Evolutionary conservation across 2,113 vertebrate species (phyloP).

Genomic region (Urocitellus parryii): DNA sequence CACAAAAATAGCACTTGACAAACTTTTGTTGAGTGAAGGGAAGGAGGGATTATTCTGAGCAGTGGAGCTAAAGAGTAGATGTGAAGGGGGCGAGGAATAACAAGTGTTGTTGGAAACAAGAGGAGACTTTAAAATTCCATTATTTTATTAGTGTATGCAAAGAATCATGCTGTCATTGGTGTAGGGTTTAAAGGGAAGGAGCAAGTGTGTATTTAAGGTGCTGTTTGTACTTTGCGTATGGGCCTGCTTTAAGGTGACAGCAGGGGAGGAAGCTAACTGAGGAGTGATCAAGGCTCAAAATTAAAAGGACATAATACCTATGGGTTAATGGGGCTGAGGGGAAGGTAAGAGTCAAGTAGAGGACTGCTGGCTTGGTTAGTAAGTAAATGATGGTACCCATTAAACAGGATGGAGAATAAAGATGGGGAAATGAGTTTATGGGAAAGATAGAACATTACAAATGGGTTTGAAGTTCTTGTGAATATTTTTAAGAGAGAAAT

Average conservation of each 20-base stretch:
- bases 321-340: background rate
- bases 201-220: rapidly evolving
- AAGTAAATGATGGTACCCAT: too few relatives aligned
- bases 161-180: background rate
- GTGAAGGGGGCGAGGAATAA: background rate
- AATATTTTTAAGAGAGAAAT: background rate
- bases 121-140: too few relatives aligned
- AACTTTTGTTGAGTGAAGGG: background rate
- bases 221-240: background rate
- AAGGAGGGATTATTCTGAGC: background rate
- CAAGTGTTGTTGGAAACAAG: background rate
- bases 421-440: background rate
- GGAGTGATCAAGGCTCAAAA: background rate
- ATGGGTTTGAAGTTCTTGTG: too few relatives aligned
- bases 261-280: background rate
- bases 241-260: background rate
- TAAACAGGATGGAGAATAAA: background rate
- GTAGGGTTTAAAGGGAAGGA: background rate
- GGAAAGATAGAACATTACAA: background rate
- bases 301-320: background rate
- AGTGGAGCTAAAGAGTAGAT: background rate
- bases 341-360: too few relatives aligned
- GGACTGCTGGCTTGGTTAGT: background rate
- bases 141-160: background rate
- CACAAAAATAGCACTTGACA: background rate